These are phyloP conservation scores for Acanthacorydalis orientalis DNA, from an alignment of 2,888 invertebrate species.

Conservation along the genomic window DNA sequence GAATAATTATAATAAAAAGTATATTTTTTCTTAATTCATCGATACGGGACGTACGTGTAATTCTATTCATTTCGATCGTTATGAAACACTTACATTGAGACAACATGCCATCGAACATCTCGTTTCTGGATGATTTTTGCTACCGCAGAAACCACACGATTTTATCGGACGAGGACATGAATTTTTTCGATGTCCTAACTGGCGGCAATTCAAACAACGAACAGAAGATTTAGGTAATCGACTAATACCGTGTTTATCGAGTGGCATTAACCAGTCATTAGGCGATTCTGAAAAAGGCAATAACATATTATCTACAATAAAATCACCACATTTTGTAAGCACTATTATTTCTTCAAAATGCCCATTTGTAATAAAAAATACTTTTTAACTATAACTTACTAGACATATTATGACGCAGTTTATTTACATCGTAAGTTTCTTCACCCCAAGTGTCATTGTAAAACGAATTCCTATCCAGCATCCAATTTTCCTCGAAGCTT, in stretches of 20 bases:
- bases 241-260: neutral
- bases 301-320: neutral
- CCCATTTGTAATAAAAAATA: too few relatives aligned
- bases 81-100: neutral
- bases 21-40: neutral
- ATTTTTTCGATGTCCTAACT: neutral
- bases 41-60: neutral
- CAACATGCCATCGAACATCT: neutral
- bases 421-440: neutral
- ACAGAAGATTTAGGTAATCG: neutral
- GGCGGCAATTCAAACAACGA: constrained; percentile 2
- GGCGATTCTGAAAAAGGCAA: neutral
- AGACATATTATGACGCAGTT: neutral
- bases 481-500: neutral
- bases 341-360: too few relatives aligned
- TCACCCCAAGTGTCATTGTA: constrained; percentile 2
- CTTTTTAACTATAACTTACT: neutral
- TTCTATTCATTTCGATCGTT: too few relatives aligned
- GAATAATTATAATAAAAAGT: too few relatives aligned
- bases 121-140: neutral
- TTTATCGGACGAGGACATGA: constrained; percentile 1
- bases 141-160: constrained; percentile 1
- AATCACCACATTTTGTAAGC: too few relatives aligned
- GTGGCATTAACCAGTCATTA: neutral
- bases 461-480: neutral